Base-by-base conservation (phyloP, 2,797 vertebrate genomes). In the Dicrostonyx torquatus region DNA sequence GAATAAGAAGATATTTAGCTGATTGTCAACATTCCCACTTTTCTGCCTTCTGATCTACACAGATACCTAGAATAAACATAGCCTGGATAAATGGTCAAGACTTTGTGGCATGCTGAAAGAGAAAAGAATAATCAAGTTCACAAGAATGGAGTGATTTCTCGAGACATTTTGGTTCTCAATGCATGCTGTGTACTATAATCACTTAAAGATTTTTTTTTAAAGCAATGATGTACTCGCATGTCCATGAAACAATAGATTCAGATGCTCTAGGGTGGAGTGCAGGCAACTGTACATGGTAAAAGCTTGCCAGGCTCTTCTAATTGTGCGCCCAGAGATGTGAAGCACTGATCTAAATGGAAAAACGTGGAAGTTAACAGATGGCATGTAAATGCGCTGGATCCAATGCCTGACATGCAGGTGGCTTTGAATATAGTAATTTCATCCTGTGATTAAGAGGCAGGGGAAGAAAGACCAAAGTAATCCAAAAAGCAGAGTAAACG, bases 271-370 rank as follows among this genome's bases (percentile, higher is more conserved):
- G n/a, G 76, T 88, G 1, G 58, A n/a, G 5, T 60, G 6, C 31
- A 60, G 53, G 37, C 22, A 62, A 58, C 1, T 76, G 9, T 40
- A 37, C 31, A 4, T 64, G 43, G 68, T 60, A 76, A 87, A 64
- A 94, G 96, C 34, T 91, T 31, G 11, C n/a, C 24, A 18, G 77
- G 53, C 50, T 5, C 15, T 66, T 94, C 68, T 72, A 84, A 75
- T 50, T 73, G 4, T 50, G 20, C 13, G 43, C 34, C 40, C 2
- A 66, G 31, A 48, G 26, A n/a, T 62, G 48, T 4, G 26, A 91
- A 76, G 24, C 26, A 80, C 85, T 87, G 45, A 68, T 66, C 66
- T 80, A 34, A 89, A 91, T 73, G 53, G 20, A 26, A 88, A 55
- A 88, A n/a, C 43, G 80, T 43, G 18, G n/a, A 86, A 83, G 55